Evolutionary conservation across 2,113 vertebrate genomes (phyloP), one percentile per base, ranked within the genome.

Genomic region (Boleophthalmus pectinirostris): DNA sequence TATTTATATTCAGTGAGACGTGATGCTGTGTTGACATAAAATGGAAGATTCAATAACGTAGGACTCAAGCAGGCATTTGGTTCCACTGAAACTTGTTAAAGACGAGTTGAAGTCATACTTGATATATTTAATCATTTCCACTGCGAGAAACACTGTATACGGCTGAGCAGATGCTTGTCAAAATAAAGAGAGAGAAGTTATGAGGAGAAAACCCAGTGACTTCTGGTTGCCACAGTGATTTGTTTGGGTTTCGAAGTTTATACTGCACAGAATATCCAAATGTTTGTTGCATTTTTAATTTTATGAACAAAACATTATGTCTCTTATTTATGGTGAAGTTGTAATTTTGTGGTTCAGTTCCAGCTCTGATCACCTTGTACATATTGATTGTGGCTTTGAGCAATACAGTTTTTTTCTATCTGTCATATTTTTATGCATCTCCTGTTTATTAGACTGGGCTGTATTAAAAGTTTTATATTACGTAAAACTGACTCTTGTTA

Each of bases 161-260:
- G 38, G 33, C 61, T 12, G 61, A 64, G 33, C 61, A 64, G 61
- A 64, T 38, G 33, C 33, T 64, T 64, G 61, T 64, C 61, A n/a
- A 38, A 20, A 64, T 58, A 25, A 9, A 38, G 33, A 2, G 10
- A 64, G 16, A 38, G 18, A 35, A 35, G 16, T 25, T 58, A 25
- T 58, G 24, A 11, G 24, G 24, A 15, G 25, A 21, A 54, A 54
- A 54, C 51, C 20, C n/a, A 2, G 51, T n/a, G 51, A 54, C 51
- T 54, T 54, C 51, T 54, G 51, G 20, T 2, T 54, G 51, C 20
- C 9, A 20, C 51, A 11, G 2, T 21, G 51, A 21, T 21, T 54
- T 54, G 51, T 54, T 54, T 21, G 20, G 51, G 20, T 54, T 54
- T 54, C 7, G 20, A 54, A 54, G 51, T 54, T 54, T n/a, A n/a